phyloP scores from a whole-genome alignment of 2,888 invertebrate species.

The Neuroscelio doddi region DNA sequence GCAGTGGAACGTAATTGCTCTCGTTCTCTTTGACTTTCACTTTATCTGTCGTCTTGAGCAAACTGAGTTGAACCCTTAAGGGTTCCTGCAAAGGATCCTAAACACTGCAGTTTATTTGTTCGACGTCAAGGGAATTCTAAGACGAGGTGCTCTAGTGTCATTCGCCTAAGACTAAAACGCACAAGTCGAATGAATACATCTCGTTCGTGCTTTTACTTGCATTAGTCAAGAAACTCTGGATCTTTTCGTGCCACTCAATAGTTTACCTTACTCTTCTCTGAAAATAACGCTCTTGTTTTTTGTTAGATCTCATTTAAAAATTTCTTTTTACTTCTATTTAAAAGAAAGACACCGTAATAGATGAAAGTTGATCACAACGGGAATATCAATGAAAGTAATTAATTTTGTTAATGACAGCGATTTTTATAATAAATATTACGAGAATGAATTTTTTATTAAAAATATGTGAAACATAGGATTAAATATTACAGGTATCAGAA shows the following conservation, averaged over 20 bases:
- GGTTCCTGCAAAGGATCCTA: conserved; percentile 46
- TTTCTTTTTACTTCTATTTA: background rate
- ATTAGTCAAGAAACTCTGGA: conserved; percentile 17
- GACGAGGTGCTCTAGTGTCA: conserved; percentile 2
- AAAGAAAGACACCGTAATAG: too few species aligned
- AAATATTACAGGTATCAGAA: too few species aligned
- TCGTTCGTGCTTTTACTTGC: conserved; percentile 10
- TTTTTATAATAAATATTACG: too few species aligned
- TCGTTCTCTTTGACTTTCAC: conserved; percentile 57
- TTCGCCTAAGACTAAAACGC: conserved; percentile 6
- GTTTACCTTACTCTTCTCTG: background rate
- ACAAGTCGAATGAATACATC: conserved; percentile 25
- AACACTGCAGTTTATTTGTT: conserved; percentile 55
- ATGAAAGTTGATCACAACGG: too few species aligned
- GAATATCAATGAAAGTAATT: background rate
- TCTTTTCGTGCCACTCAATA: conserved; percentile 5
- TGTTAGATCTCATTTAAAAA: background rate
- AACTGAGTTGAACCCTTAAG: conserved; percentile 43
- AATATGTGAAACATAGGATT: conserved; percentile 27
- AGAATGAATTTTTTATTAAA: too few species aligned
- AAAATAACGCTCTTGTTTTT: background rate
- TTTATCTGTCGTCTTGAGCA: conserved; percentile 53
- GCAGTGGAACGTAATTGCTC: conserved; percentile 58
- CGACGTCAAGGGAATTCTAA: conserved; percentile 17
- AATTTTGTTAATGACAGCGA: too few species aligned